phyloP scores from a whole-genome alignment of 2,797 vertebrate genomes.

The Alfaro cultratus region DNA sequence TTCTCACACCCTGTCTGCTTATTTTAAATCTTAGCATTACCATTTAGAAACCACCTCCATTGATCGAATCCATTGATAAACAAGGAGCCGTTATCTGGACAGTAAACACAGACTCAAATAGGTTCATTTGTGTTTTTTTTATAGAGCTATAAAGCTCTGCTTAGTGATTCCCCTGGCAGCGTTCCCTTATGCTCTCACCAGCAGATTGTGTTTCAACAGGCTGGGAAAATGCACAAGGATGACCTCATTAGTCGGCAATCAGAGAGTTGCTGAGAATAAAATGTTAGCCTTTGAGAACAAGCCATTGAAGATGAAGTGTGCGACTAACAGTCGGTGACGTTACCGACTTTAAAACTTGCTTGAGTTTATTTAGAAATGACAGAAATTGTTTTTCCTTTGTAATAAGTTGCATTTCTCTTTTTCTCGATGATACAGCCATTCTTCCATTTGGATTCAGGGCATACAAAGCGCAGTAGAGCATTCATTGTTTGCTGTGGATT shows the following conservation, averaged over 20 bases:
- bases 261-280: constrained; percentile 17
- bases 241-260: constrained; percentile 3
- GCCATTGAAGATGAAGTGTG: background rate
- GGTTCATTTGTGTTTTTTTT: background rate
- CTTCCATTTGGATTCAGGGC: constrained; percentile 23
- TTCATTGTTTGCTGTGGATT: constrained; percentile 33
- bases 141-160: background rate
- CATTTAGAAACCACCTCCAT: background rate
- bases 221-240: constrained; percentile 10
- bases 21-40: background rate
- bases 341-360: background rate
- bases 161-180: background rate
- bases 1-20: background rate
- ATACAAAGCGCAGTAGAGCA: constrained; percentile 15
- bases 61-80: constrained; percentile 7
- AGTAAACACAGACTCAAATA: background rate
- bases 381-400: background rate
- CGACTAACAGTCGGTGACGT: background rate
- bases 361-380: background rate
- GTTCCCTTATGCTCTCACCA: background rate
- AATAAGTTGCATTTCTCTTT: background rate
- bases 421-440: background rate
- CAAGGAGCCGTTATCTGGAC: background rate
- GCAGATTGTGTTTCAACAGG: background rate
- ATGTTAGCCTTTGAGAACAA: background rate